Conservation (phyloP, 2,113 vertebrate genomes). For the Bubo blakistoni region DNA sequence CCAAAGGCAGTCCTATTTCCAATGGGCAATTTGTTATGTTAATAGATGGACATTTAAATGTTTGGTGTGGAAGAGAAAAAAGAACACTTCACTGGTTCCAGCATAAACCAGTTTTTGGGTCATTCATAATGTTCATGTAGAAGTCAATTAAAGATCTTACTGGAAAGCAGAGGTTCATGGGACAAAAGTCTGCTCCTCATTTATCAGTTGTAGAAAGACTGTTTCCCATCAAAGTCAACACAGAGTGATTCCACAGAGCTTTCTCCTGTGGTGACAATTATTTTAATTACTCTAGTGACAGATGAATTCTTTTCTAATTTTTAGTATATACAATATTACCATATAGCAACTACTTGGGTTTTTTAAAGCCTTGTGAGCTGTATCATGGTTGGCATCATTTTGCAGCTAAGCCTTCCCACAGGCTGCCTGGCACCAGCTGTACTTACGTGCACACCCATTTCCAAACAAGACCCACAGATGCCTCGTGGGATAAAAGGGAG, state of each 20-base stretch:
- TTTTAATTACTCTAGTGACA: neutral
- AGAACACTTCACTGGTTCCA: neutral
- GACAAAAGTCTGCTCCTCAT: neutral
- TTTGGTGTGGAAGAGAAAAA: neutral
- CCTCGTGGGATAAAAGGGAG: neutral
- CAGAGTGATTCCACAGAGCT: neutral
- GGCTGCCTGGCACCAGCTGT: neutral
- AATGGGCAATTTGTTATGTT: neutral
- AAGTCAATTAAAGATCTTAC: neutral
- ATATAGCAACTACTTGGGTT: accelerated
- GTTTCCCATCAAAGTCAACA: neutral
- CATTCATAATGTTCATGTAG: neutral
- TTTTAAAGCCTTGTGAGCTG: neutral
- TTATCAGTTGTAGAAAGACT: neutral
- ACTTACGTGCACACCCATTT: accelerated
- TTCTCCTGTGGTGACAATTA: neutral
- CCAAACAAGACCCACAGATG: neutral
- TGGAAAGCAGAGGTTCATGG: neutral
- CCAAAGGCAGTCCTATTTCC: neutral
- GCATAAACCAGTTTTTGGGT: neutral
- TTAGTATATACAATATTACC: accelerated
- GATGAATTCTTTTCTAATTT: neutral
- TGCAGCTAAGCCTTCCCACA: neutral
- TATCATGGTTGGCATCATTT: neutral
- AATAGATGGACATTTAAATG: neutral